Conservation (phyloP, 2,888 invertebrate species). For the Eilema depressum region DNA sequence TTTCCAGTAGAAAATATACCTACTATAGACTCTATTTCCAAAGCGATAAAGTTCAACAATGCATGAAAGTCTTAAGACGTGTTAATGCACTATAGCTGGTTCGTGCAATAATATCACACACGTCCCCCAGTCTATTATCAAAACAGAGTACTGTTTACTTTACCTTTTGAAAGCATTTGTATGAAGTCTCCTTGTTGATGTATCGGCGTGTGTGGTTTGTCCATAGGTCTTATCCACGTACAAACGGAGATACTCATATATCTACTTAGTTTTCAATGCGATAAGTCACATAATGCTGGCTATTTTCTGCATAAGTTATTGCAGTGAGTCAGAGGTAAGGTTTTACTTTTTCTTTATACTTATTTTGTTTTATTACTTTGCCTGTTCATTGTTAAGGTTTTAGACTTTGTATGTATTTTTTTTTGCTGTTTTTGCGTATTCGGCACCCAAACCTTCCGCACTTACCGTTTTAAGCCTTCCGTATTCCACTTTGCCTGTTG, state of each 20-base stretch:
- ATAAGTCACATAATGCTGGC: constrained; percentile 20
- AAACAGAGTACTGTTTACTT: constrained; percentile 57
- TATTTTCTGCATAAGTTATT: constrained; percentile 19
- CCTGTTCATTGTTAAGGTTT: not conserved
- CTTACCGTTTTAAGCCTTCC: too few species aligned
- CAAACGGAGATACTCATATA: not conserved
- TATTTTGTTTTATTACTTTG: constrained; percentile 5
- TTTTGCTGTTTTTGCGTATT: too few species aligned
- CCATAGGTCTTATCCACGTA: constrained; percentile 12
- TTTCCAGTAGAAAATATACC: not conserved
- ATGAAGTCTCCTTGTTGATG: constrained; percentile 40
- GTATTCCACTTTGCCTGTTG: too few species aligned
- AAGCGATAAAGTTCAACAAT: constrained; percentile 28
- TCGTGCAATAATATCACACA: constrained; percentile 39
- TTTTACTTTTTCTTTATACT: constrained; percentile 5
- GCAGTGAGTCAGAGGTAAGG: constrained; percentile 5
- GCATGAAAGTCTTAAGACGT: constrained; percentile 8
- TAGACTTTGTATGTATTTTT: too few species aligned
- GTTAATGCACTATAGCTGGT: constrained; percentile 20
- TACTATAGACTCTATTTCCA: constrained; percentile 5
- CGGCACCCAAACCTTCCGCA: too few species aligned
- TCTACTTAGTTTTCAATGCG: constrained; percentile 17
- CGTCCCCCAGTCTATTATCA: constrained; percentile 51
- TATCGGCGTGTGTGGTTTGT: constrained; percentile 43
- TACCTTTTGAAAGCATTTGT: constrained; percentile 49